Evolutionary conservation across 2,888 invertebrate genomes (phyloP), one percentile per base, ranked within the genome.

Genomic region (Chrysolina oricalcia): DNA sequence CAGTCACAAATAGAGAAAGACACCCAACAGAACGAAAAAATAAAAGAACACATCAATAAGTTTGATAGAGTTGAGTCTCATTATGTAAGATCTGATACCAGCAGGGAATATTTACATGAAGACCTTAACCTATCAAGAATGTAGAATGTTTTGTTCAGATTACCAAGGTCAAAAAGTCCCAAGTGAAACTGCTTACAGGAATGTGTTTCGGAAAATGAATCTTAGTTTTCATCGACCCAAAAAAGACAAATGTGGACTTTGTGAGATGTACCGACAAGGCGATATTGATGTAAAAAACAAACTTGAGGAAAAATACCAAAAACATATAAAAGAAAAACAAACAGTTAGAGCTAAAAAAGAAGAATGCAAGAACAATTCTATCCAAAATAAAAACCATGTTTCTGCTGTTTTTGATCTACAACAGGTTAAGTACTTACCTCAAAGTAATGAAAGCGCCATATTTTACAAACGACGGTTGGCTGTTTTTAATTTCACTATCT

Each of bases 1-100:
- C 43, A 43, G 43, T 43, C 43, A 43, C 43, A 43, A 43, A 43
- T 43, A 43, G 43, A 43, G 43, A 43, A 43, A 43, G 43, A 43
- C 43, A 43, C 43, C 43, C 43, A 43, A 43, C 43, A 43, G 43
- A 5, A 43, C 43, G 43, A 43, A 43, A 43, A 43, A 43, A 43
- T 43, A 43, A 13, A 43, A 43, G 43, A 43, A 43, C 43, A 43
- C 43, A 43, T 43, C 9, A 43, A 43, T 43, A 43, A 43, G 43
- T 43, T 43, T 43, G 43, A 43, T 43, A 43, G 43, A 43, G 43
- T 43, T 11, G 43, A 43, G 43, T 43, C 43, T 43, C 43, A 43
- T 43, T 43, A 43, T 43, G 43, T 43, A 43, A 43, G 43, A 43
- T 43, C 43, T 43, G 43, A 43, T 43, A 43, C 43, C 43, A 43